A percentile compares a stretch with the other conserved stretches of the same genome.
Conservation (phyloP, 2,113 vertebrate genomes). For the Toxotes jaculatrix region DNA sequence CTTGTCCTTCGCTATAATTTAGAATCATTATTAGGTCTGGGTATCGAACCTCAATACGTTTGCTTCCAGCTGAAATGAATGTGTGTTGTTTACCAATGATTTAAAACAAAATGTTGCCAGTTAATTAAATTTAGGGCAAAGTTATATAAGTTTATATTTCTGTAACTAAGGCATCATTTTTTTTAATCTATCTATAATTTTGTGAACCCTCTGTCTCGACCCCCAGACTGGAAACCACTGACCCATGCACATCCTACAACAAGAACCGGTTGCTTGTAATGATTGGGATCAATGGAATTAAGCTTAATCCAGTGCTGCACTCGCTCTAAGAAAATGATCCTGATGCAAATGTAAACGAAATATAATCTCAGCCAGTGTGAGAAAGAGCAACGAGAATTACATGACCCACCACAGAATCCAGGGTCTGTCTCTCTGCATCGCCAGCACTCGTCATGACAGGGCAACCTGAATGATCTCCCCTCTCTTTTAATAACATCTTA, state of each 20-base stretch:
- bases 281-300: neutral
- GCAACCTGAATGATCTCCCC: constrained; percentile 9
- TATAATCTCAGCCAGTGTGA: neutral
- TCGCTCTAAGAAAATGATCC: neutral
- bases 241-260: neutral
- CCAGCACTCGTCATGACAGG: constrained; percentile 4
- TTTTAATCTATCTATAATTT: neutral
- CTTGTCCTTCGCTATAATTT: neutral
- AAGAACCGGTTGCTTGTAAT: neutral
- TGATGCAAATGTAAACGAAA: constrained; percentile 27
- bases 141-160: neutral
- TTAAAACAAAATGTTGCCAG: too few relatives aligned
- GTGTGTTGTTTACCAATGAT: neutral
- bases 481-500: constrained; percentile 22
- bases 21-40: neutral
- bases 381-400: neutral
- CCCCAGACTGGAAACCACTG: neutral
- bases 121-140: neutral
- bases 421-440: neutral
- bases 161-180: neutral
- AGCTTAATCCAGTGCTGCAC: neutral
- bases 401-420: neutral
- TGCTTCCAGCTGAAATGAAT: neutral
- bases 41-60: neutral
- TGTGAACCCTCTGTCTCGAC: neutral